Evolutionary conservation across 23 tunicate species (phyloP), one percentile per base, ranked within the genome.

Genomic region (Aplidium turbinatum): DNA sequence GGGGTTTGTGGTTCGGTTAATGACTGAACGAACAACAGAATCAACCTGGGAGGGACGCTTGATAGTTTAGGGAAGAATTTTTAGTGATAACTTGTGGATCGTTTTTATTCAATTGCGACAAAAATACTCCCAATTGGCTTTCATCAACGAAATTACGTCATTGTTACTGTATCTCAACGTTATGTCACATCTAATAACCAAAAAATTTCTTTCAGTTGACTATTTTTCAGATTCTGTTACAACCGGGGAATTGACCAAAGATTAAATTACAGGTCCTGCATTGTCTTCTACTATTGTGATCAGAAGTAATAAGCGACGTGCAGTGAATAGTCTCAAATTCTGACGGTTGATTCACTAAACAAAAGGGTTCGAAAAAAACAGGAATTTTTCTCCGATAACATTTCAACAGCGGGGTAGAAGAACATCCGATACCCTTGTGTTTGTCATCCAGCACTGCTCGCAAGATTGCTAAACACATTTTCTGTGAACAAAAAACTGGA

Each of bases 311-410:
- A 80, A 80, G 69, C 72, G 85, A 69, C 51, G 50, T 4, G 4
- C 4, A 3, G 28, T 24, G 6, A 26, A 47, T 24, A 24, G 47
- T 21, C 36, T 9, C 18, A 21, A 46, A 4, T 58, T 23, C n/a
- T 28, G 11, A 58, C 47, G 4, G 18, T 4, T 46, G 58, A 26
- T 26, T 19, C 36, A 70, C 47, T 34, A 70, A 33, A 69, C 57
- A 70, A 69, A 55, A 30, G 30, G 6, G 28, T 2, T 51, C 51
- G 52, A 38, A 81, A 79, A 81, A 81, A 72, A 75, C 72, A 81
- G 68, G 53, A 72, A 68, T 72, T 81, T 72, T 72, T 68, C 31
- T 31, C 87, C 50, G 87, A 81, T 81, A 81, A 81, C 87, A 81
- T 81, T 81, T 46, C 87, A 34, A 47, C 87, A 50, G 38, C 54